These are phyloP conservation scores for Cheilosia pagana DNA, from an alignment of 2,888 invertebrate genomes.

Conservation along the genomic window DNA sequence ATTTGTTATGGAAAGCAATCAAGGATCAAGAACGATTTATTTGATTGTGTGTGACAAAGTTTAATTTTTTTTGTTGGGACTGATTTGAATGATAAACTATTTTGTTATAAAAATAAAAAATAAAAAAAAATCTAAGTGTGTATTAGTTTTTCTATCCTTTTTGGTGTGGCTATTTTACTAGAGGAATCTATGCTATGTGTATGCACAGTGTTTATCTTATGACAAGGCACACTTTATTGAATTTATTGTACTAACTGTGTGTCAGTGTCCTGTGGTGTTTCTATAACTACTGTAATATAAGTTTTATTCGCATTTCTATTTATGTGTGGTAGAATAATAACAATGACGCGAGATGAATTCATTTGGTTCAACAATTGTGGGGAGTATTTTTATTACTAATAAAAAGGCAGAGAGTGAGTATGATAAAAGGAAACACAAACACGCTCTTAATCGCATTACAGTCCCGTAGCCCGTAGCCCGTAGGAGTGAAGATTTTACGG, in stretches of 20 bases:
- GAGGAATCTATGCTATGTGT: not conserved
- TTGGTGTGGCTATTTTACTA: conserved; percentile 23
- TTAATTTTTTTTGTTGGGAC: conserved; percentile 1
- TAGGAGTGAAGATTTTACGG: no score
- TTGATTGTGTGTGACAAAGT: conserved; percentile 31
- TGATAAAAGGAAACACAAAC: no score
- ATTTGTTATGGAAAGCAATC: conserved; percentile 46
- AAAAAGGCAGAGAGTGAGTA: not conserved
- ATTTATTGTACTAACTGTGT: conserved; percentile 3
- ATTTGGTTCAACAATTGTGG: conserved; percentile 13
- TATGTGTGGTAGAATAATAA: conserved; percentile 28
- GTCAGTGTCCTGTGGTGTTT: conserved; percentile 18
- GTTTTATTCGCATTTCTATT: not conserved
- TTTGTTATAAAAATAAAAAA: not conserved
- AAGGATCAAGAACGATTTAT: conserved; percentile 36
- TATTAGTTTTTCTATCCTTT: conserved; percentile 1
- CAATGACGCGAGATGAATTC: conserved; percentile 20
- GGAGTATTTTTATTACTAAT: conserved; percentile 26
- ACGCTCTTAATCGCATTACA: no score
- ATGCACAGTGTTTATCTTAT: conserved; percentile 10
- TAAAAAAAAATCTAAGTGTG: conserved; percentile 21
- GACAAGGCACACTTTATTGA: not conserved
- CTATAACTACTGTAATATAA: not conserved
- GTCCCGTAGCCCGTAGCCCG: no score
- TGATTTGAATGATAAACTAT: conserved; percentile 12